A percentile compares a stretch with the other conserved stretches of the same genome.
phyloP scores from a whole-genome alignment of 2,113 vertebrate genomes.

The Tauraco erythrolophus region DNA sequence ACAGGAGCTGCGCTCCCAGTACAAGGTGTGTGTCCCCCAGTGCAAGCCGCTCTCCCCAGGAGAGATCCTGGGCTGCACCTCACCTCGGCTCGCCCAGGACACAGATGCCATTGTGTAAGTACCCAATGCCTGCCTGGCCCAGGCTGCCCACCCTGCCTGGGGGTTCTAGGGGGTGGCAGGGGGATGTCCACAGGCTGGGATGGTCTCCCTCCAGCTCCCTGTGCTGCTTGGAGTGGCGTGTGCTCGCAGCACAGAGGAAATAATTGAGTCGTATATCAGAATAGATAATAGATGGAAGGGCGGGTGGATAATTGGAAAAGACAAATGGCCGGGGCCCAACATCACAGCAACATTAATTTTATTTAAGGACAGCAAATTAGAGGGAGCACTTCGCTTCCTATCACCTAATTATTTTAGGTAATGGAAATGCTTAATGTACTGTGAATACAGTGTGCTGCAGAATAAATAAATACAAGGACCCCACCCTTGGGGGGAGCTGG shows the following conservation, averaged over 20 bases:
- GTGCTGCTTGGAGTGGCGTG: not conserved
- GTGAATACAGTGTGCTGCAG: constrained; percentile 78
- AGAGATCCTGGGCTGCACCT: constrained; percentile 94
- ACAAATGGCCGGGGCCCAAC: constrained; percentile 78
- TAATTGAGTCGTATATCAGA: constrained; percentile 79
- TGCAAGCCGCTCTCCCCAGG: constrained; percentile 97
- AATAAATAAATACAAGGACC: constrained; percentile 71
- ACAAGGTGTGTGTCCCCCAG: constrained; percentile 88
- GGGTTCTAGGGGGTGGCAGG: rapidly evolving
- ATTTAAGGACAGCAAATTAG: constrained; percentile 86
- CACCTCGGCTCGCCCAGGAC: constrained; percentile 82
- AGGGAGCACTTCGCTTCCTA: constrained; percentile 79
- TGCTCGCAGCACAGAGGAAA: constrained; percentile 42
- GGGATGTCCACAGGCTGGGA: rapidly evolving
- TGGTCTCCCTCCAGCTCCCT: not conserved
- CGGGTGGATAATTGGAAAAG: constrained; percentile 80
- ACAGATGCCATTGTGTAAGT: constrained; percentile 92
- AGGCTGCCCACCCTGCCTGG: not conserved
- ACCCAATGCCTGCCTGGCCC: not conserved
- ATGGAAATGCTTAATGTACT: constrained; percentile 88
- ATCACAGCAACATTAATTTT: constrained; percentile 84
- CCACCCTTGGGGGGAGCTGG: not conserved
- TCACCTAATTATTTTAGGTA: constrained; percentile 87
- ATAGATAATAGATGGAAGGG: constrained; percentile 75
- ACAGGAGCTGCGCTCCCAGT: constrained; percentile 84